phyloP scores from a whole-genome alignment of 2,888 invertebrate genomes.

The Cinara cedri region DNA sequence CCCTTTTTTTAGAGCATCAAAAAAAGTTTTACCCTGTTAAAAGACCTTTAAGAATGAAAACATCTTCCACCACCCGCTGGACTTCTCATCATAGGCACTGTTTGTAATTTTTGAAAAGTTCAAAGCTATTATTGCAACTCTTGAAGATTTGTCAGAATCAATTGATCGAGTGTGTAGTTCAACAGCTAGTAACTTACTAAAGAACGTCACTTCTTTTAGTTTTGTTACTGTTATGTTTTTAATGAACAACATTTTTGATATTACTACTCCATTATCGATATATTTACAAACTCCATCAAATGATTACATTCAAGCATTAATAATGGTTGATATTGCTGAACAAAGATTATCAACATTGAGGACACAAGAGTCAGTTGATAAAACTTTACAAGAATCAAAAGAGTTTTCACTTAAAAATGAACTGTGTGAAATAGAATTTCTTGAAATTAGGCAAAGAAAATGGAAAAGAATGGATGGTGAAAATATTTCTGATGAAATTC shows the following conservation, averaged over 20 bases:
- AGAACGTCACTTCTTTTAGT: neutral
- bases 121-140: neutral
- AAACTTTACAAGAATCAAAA: neutral
- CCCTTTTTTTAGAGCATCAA: neutral
- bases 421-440: no score
- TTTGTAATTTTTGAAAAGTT: constrained; percentile 1
- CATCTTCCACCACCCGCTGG: neutral
- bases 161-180: neutral
- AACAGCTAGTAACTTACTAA: neutral
- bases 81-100: neutral
- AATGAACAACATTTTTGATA: constrained; percentile 1
- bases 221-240: neutral
- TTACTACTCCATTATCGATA: neutral
- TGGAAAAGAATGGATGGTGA: no score
- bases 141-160: neutral
- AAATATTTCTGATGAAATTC: neutral
- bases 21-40: neutral
- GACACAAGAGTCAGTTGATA: neutral
- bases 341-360: neutral
- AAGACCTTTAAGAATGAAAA: neutral
- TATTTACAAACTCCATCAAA: no score
- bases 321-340: neutral
- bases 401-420: constrained; percentile 4
- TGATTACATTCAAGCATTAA: constrained; percentile 7
- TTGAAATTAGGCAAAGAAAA: no score